Percentiles rank a stretch among this genome's conserved stretches.
These are phyloP conservation scores for Imbricaverruca yamaguchii DNA, from an alignment of 2,888 invertebrate species.

Conservation along the genomic window DNA sequence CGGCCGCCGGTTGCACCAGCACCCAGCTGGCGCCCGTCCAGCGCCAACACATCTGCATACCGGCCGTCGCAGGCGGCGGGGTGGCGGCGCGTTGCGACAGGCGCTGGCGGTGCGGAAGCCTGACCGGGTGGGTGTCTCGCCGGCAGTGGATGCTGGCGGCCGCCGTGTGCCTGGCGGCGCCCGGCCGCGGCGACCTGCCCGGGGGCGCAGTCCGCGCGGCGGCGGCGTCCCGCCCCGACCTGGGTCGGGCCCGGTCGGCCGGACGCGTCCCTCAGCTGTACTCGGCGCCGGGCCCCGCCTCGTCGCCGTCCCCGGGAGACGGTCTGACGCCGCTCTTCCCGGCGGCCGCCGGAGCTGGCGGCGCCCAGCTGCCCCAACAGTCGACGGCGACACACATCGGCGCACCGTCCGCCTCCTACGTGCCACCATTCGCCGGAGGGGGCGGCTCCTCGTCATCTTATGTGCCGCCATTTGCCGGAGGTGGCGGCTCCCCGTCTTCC, in stretches of 20 bases:
- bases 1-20: neutral
- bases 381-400: neutral
- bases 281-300: neutral
- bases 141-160: neutral
- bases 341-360: neutral
- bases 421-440: neutral
- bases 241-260: neutral
- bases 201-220: neutral
- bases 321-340: neutral
- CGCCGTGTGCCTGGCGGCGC: neutral
- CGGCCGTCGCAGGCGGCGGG: neutral
- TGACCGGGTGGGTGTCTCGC: neutral
- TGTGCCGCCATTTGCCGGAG: neutral
- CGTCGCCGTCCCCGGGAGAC: neutral
- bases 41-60: neutral
- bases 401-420: neutral
- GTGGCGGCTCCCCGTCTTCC: neutral
- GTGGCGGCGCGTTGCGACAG: neutral
- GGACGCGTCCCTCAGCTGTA: neutral
- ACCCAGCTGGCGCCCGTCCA: neutral
- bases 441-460: neutral
- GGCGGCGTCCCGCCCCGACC: neutral
- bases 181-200: neutral
- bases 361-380: neutral
- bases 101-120: neutral